Evolutionary conservation across 2,113 vertebrate genomes (phyloP), one percentile per base, ranked within the genome.

Genomic region (Calonectris borealis): DNA sequence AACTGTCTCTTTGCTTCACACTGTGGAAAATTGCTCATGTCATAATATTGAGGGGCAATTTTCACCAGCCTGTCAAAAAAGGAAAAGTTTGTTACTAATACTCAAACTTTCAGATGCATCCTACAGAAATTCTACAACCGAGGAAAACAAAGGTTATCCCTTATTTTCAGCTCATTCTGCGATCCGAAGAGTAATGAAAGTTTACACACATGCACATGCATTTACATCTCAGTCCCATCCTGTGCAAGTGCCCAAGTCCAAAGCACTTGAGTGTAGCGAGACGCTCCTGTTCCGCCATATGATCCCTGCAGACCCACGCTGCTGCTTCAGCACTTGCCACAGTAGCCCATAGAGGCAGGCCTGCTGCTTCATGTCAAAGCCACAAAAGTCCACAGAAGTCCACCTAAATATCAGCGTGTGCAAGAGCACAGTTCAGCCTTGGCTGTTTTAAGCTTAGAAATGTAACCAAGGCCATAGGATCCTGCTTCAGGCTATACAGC

Each of bases 11-110:
- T 99, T 93, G 99, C 99, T 98, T 99, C 99, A 71, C 99, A 99
- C 98, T 99, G 99, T 90, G 99, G 99, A 98, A 99, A 99, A 98
- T 99, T 99, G 97, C 99, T 97, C 99, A 99, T 99, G 98, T 99
- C 99, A 80, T 99, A 99, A 98, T 99, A 99, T 97, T 99, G 99
- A 92, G 99, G 99, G 97, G 99, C 98, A 93, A 99, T 99, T 98
- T 99, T 99, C 98, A 99, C 98, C 98, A 99, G 98, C 99, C 99
- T 99, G 98, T 97, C 96, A 94, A 95, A 90, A 98, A 86, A 97
- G 97, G 89, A 95, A 90, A 92, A 95, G 68, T 42, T 94, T 90
- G 94, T 98, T 77, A 98, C 66, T 78, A 90, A 91, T 34, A 93
- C 60, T 92, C 70, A 91, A 77, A 94, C 51, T 86, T 89, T 6